Base-by-base conservation (phyloP, 2,888 invertebrate genomes). In the Drosophila neonasuta region DNA sequence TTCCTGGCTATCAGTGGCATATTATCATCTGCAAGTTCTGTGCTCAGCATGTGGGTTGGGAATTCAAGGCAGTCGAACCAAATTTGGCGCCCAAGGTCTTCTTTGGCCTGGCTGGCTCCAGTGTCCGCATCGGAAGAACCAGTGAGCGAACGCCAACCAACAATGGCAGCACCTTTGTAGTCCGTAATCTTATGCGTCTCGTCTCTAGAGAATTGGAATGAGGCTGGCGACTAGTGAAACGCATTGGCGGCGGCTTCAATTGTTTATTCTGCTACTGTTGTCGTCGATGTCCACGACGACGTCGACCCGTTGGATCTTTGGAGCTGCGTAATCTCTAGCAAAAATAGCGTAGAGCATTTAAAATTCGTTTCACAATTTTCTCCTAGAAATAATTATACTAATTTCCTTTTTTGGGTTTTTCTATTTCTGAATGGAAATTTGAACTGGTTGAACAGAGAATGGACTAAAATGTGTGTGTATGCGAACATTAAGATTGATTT, bases 1-100 rank as follows among this genome's bases (percentile, higher is more conserved):
- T 97, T 90, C 96, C 96, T 6, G 96, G 96, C 29, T 97, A 96
- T 88, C 94, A 94, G 5, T 97, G 97, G 97, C 95, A 94, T 32
- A 95, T 96, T 56, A 93, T 94, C 36, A 92, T 93, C 64, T 97
- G 97, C 87, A 91, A 91, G 55, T 88, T 91, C 20, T 97, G 97
- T 88, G 88, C 91, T 45, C 91, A 91, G 46, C 96, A 97, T 88
- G 92, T 96, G 78, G 97, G 97, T 2, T 97, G 97, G 97, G 92
- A 93, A 80, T 97, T 96, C 88, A 94, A 93, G n/a, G 94, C 95
- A 0, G 91, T 92, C 6, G 89, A 91, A 45, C 91, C 91, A 39
- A 92, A 93, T 74, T 90, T 96, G 54, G 92, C 92, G 61, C 96
- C 96, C 1, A 91, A 91, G 58, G 92, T 92, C 54, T 96, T 96